A percentile compares a stretch with the other conserved stretches of the same genome.
These are phyloP conservation scores for Laticauda laticaudata DNA, from an alignment of 2,113 vertebrate species.

Conservation along the genomic window DNA sequence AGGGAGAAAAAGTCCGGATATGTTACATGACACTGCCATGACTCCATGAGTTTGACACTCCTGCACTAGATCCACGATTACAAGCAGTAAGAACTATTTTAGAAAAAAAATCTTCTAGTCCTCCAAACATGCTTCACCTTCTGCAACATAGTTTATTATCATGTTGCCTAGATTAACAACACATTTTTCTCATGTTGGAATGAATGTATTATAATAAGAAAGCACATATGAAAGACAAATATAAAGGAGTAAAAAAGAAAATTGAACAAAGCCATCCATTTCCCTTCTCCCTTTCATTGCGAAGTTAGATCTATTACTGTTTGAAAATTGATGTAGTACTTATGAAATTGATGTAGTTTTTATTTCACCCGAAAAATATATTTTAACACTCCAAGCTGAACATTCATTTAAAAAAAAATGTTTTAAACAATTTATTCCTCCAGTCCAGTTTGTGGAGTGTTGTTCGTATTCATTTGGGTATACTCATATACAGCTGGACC, in stretches of 20 bases:
- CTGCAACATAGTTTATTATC: not conserved
- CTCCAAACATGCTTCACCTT: not conserved
- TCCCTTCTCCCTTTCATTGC: not conserved
- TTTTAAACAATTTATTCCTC: not conserved
- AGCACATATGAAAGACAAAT: not conserved
- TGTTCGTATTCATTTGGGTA: not conserved
- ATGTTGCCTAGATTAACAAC: not conserved
- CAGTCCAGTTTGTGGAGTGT: not conserved
- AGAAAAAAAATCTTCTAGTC: not conserved
- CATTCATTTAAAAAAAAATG: not conserved
- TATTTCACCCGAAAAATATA: not conserved
- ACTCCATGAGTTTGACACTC: not conserved
- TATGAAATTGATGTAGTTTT: not conserved
- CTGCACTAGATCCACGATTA: not conserved
- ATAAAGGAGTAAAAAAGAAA: not conserved
- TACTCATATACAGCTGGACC: not conserved
- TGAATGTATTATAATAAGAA: not conserved
- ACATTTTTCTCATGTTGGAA: not conserved
- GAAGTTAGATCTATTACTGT: not conserved
- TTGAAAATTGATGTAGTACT: not conserved
- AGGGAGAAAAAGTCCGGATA: too few relatives aligned
- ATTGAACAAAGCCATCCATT: not conserved
- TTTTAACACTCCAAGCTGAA: not conserved
- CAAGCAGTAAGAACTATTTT: not conserved
- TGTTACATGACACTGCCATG: too few relatives aligned